Percentiles rank a stretch among this genome's conserved stretches.
phyloP scores from a whole-genome alignment of 2,797 vertebrate species.

The Gobio occitaniae region DNA sequence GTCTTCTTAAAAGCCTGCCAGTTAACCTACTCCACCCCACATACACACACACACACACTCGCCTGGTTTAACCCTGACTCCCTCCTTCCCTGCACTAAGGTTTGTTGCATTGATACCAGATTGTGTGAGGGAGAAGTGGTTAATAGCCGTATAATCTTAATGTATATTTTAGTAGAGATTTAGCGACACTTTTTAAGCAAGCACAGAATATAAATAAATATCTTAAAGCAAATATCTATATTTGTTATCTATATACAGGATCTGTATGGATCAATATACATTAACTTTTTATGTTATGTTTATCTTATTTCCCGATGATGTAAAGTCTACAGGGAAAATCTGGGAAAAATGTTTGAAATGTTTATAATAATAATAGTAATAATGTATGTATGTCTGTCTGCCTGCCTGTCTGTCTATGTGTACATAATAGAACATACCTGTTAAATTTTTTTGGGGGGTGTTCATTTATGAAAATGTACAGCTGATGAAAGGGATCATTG shows the following conservation, averaged over 20 bases:
- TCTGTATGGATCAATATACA: too few relatives aligned
- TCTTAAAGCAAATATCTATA: not conserved
- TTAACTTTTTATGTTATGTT: not conserved
- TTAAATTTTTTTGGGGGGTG: too few relatives aligned
- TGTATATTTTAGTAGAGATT: not conserved
- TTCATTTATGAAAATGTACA: not conserved
- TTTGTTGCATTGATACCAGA: constrained; percentile 12
- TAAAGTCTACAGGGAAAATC: not conserved
- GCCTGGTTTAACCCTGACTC: not conserved
- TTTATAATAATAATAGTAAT: too few relatives aligned
- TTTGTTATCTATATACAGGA: not conserved
- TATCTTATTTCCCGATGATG: not conserved
- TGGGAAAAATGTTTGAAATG: too few relatives aligned
- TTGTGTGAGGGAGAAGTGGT: not conserved
- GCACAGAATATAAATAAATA: not conserved
- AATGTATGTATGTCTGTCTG: too few relatives aligned
- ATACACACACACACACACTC: constrained; percentile 58
- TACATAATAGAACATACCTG: too few relatives aligned
- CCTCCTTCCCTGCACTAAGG: not conserved
- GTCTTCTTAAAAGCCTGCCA: constrained; percentile 5
- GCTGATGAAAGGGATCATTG: not conserved
- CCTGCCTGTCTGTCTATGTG: too few relatives aligned
- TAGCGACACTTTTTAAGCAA: not conserved
- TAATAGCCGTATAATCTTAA: too few relatives aligned
- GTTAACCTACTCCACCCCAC: constrained; percentile 7